Evolutionary conservation across 2,888 invertebrate species (phyloP).

Genomic region (Molorchus minor): DNA sequence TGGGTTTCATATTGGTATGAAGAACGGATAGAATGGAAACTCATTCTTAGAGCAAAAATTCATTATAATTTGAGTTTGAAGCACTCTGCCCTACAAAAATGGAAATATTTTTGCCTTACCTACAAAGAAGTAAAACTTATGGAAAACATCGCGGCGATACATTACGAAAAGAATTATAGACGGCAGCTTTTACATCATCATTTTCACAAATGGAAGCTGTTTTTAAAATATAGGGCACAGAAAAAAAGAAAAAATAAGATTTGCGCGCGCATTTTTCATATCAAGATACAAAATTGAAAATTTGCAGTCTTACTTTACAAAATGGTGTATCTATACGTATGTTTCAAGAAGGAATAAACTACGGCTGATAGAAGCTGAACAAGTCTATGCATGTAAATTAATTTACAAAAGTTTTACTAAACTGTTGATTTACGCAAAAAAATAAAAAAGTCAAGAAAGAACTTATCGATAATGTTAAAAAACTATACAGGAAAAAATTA

Average conservation of each 20-base stretch:
- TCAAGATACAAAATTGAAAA: slow-evolving; percentile 42
- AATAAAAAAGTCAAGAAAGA: slow-evolving; percentile 17
- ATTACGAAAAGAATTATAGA: slow-evolving; percentile 43
- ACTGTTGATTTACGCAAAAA: slow-evolving; percentile 25
- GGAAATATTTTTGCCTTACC: slow-evolving; percentile 41
- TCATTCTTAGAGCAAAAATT: slow-evolving; percentile 48
- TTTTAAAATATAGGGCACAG: slow-evolving; percentile 31
- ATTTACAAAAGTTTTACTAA: slow-evolving; percentile 20
- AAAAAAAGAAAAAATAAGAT: slow-evolving; percentile 35
- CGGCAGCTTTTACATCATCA: slow-evolving; percentile 31
- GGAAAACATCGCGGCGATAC: slow-evolving; percentile 41
- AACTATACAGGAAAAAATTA: slow-evolving; percentile 37
- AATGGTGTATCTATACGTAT: slow-evolving; percentile 45
- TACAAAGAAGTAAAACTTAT: slow-evolving; percentile 39
- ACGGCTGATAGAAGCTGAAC: slow-evolving; percentile 27
- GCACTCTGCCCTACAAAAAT: slow-evolving; percentile 41
- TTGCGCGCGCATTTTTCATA: slow-evolving; percentile 45
- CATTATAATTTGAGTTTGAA: slow-evolving; percentile 47
- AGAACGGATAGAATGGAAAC: slow-evolving; percentile 49
- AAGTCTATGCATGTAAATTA: slow-evolving; percentile 37
- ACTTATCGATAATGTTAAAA: slow-evolving; percentile 17
- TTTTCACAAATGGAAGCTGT: slow-evolving; percentile 45
- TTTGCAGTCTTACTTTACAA: slow-evolving; percentile 40
- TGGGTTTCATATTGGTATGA: slow-evolving; percentile 48
- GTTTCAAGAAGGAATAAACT: slow-evolving; percentile 29